phyloP scores from a whole-genome alignment of 2,888 invertebrate species.

The Sthenelais limicola region DNA sequence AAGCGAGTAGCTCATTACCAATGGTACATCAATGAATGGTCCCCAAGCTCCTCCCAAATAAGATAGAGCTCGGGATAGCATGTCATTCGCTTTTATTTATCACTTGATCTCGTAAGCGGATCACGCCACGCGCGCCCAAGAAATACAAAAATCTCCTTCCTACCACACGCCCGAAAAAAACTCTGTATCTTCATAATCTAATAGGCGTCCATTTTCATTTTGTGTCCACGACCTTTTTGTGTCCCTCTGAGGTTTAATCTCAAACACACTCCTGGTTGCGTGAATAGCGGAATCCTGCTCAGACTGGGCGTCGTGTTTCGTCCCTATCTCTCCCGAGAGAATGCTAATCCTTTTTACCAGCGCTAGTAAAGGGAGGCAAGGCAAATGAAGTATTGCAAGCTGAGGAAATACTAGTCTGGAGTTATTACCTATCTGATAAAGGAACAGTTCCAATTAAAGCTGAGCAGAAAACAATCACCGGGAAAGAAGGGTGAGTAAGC shows the following conservation, averaged over 20 bases:
- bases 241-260: conserved; percentile 1
- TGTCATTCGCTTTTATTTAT: conserved; percentile 24
- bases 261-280: neutral
- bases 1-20: no score
- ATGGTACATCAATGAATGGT: no score
- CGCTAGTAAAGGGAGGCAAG: neutral
- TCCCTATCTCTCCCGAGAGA: no score
- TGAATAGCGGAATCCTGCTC: no score
- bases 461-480: neutral
- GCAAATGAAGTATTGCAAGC: neutral
- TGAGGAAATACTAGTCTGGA: neutral
- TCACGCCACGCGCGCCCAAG: conserved; percentile 22
- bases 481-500: no score
- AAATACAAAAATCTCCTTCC: conserved; percentile 17
- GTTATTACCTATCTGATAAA: conserved; percentile 21
- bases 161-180: conserved; percentile 26
- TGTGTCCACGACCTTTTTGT: conserved; percentile 20
- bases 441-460: conserved; percentile 36
- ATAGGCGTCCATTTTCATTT: conserved; percentile 35
- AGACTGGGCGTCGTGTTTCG: no score
- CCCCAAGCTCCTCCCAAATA: neutral
- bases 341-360: neutral
- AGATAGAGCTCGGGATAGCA: conserved; percentile 35
- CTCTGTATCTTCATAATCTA: conserved; percentile 37
- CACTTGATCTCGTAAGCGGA: conserved; percentile 37